Evolutionary conservation across 2,113 vertebrate genomes (phyloP).

Genomic region (Chaetodon trifascialis): DNA sequence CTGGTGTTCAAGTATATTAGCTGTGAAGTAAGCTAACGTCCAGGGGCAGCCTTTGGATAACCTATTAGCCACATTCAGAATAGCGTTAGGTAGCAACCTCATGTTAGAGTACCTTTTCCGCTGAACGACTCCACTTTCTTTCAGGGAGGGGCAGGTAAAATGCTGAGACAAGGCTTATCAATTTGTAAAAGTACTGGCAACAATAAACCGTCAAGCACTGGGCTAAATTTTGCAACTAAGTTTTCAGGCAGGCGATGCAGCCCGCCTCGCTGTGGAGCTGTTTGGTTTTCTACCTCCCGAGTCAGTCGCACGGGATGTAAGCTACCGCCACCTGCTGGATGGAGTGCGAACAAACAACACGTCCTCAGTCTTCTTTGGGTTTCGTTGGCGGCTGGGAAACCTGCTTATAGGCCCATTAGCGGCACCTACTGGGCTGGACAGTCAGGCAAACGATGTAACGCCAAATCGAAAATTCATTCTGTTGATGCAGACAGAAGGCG

Average conservation of each 20-base stretch:
- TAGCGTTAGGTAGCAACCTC: neutral
- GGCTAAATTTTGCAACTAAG: neutral
- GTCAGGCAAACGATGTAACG: neutral
- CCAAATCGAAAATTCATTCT: neutral
- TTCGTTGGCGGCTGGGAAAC: neutral
- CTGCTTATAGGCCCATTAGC: neutral
- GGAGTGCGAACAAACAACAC: constrained; percentile 36
- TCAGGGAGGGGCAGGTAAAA: fast-evolving
- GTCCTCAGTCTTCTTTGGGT: neutral
- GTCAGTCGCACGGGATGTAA: too few species aligned
- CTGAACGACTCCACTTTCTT: constrained; percentile 8
- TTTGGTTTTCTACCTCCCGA: too few species aligned
- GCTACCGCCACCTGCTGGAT: constrained; percentile 36
- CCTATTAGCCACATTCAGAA: neutral
- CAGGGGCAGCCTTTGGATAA: neutral
- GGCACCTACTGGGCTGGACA: neutral
- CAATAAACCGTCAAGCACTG: neutral
- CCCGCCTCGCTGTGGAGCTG: too few species aligned
- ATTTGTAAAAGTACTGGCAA: too few species aligned
- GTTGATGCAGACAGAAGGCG: too few species aligned
- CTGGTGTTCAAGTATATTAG: neutral
- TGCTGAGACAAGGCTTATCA: neutral
- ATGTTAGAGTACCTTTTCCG: constrained; percentile 30
- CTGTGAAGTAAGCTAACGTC: neutral
- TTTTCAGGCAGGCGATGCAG: too few species aligned